Conservation (phyloP, 1,140 invertebrate genomes). For the Lepidostoma basale region DNA sequence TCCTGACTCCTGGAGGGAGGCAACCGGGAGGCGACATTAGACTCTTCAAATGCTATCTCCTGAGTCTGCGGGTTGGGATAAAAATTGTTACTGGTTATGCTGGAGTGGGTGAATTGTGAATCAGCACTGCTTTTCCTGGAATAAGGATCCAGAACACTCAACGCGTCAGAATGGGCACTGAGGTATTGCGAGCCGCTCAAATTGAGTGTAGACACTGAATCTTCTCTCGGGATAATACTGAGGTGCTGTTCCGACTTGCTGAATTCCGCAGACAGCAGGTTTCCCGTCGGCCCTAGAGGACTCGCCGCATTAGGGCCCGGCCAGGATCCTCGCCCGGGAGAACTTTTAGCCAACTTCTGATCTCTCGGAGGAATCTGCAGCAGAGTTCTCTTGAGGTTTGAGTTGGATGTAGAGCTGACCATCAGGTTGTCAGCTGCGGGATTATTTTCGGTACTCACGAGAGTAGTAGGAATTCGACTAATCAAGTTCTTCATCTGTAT, state of each 20-base stretch:
- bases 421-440: conserved; percentile 37
- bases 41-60: conserved; percentile 46
- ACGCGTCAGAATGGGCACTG: conserved; percentile 52
- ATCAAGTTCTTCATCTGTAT: conserved; percentile 49
- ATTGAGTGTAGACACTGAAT: conserved; percentile 57
- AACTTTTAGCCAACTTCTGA: conserved; percentile 75
- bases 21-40: conserved; percentile 54
- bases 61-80: conserved; percentile 54
- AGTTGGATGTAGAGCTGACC: conserved; percentile 36
- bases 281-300: conserved; percentile 59
- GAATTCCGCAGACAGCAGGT: conserved; percentile 71
- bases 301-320: conserved; percentile 69
- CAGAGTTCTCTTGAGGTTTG: conserved; percentile 50
- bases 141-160: conserved; percentile 55
- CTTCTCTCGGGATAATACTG: conserved; percentile 59
- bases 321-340: conserved; percentile 79
- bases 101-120: conserved; percentile 60
- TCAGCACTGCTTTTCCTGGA: conserved; percentile 69
- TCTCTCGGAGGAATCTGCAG: conserved; percentile 75
- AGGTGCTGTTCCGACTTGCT: conserved; percentile 85
- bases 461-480: conserved; percentile 39
- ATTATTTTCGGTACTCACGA: conserved; percentile 38
- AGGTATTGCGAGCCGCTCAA: conserved; percentile 61
- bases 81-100: conserved; percentile 58
- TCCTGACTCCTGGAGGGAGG: conserved; percentile 81